Evolutionary conservation across 37 sponge, comb jelly and placozoan genomes (phyloP).

Genomic region (Cladorhizidae sp.): DNA sequence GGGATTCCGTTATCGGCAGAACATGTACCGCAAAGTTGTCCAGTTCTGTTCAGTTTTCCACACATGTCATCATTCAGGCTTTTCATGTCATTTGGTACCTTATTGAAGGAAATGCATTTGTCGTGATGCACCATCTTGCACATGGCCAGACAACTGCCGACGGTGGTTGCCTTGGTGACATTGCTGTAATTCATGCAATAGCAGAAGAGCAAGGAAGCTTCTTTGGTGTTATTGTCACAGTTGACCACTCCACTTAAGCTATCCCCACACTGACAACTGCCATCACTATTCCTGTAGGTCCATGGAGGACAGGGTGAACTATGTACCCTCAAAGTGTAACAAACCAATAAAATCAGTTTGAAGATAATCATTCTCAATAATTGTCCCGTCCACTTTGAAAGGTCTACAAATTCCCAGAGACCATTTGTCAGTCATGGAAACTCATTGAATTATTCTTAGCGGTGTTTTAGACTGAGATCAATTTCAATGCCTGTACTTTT

Average conservation of each 20-base stretch:
- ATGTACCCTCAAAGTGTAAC: not conserved
- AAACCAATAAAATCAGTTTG: no score
- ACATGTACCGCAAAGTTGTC: constrained; percentile 37
- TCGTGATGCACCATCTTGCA: not conserved
- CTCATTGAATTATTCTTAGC: no score
- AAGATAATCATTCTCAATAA: no score
- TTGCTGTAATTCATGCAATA: constrained; percentile 16
- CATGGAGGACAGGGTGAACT: constrained; percentile 1
- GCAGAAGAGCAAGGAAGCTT: not conserved
- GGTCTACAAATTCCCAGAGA: no score
- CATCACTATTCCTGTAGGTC: not conserved
- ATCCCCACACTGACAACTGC: constrained; percentile 3
- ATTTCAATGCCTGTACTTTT: no score
- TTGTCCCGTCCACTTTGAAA: no score
- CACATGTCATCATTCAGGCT: constrained; percentile 4
- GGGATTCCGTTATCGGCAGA: not conserved
- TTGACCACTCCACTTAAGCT: not conserved
- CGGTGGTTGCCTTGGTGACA: not conserved
- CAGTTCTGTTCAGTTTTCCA: constrained; percentile 14
- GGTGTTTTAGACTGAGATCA: no score
- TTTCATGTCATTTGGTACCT: not conserved
- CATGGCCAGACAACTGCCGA: not conserved
- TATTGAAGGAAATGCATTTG: not conserved
- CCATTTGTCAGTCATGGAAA: no score
- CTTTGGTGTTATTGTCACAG: not conserved